phyloP scores from a whole-genome alignment of 2,113 vertebrate species.

The Octodon degus region DNA sequence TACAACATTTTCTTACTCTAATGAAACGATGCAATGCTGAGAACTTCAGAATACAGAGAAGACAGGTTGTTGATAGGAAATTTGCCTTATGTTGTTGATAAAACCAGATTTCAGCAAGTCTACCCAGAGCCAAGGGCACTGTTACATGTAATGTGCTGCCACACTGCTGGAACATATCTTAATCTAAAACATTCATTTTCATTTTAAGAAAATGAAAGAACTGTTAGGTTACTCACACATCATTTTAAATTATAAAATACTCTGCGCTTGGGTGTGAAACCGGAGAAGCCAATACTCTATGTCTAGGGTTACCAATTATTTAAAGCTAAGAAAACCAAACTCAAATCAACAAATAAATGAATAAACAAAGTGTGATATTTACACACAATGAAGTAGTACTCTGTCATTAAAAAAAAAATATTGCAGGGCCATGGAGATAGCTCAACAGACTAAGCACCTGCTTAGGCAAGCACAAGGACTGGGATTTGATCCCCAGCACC shows the following conservation, averaged over 20 bases:
- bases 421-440: too few relatives aligned
- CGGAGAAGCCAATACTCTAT: not conserved
- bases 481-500: too few relatives aligned
- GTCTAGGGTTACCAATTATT: slow-evolving; percentile 28
- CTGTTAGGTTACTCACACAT: not conserved
- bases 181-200: not conserved
- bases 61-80: not conserved
- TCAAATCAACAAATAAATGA: not conserved
- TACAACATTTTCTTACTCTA: not conserved
- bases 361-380: not conserved
- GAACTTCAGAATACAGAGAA: not conserved
- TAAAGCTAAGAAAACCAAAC: slow-evolving; percentile 21
- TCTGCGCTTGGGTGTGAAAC: not conserved
- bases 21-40: not conserved
- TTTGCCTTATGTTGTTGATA: not conserved
- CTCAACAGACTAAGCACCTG: too few relatives aligned
- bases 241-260: slow-evolving; percentile 40
- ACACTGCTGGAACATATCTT: not conserved
- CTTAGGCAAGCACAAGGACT: too few relatives aligned
- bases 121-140: not conserved
- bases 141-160: not conserved
- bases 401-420: not conserved
- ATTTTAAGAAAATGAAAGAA: not conserved
- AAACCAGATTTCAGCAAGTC: not conserved
- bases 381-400: not conserved